Conservation (phyloP, 35 echinoderm and acorn worm genomes). For the Ptychodera flava region DNA sequence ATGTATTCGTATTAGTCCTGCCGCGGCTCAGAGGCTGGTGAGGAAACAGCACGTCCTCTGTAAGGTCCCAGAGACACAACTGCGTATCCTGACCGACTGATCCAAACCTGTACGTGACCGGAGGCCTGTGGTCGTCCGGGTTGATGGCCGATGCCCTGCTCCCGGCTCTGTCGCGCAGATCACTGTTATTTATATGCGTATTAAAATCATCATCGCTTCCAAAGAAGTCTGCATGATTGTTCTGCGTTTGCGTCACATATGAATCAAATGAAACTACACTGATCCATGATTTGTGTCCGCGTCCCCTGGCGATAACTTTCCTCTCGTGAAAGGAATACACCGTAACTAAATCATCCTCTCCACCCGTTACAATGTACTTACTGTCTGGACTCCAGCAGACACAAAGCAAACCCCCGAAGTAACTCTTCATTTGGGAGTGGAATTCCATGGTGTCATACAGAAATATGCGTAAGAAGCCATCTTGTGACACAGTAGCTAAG, state of each 20-base stretch:
- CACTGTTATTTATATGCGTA: conserved; percentile 14
- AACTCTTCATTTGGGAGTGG: conserved; percentile 93
- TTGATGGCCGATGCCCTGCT: conserved; percentile 74
- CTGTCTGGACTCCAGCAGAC: conserved; percentile 98
- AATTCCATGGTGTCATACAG: conserved; percentile 94
- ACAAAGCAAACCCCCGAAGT: conserved; percentile 95
- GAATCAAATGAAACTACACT: conserved; percentile 88
- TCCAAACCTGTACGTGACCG: conserved; percentile 85
- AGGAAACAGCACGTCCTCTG: conserved; percentile 70
- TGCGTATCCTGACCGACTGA: conserved; percentile 96
- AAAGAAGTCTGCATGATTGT: conserved; percentile 54
- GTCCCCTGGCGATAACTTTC: conserved; percentile 66
- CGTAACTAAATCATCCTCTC: conserved; percentile 89
- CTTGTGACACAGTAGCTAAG: conserved; percentile 86
- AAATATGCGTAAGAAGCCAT: conserved; percentile 92
- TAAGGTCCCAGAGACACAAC: conserved; percentile 97
- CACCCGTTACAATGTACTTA: conserved; percentile 90
- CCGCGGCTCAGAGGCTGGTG: conserved; percentile 59
- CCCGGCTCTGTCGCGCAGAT: conserved; percentile 61
- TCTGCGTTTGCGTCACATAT: conserved; percentile 70
- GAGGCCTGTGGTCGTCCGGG: conserved; percentile 24
- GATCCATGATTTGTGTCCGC: conserved; percentile 87
- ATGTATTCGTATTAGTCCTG: conserved; percentile 75
- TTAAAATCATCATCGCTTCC: conserved; percentile 94
- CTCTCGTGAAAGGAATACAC: conserved; percentile 89